These are phyloP conservation scores for Drosophila hydei DNA, from an alignment of 1,140 invertebrate genomes.

Conservation along the genomic window DNA sequence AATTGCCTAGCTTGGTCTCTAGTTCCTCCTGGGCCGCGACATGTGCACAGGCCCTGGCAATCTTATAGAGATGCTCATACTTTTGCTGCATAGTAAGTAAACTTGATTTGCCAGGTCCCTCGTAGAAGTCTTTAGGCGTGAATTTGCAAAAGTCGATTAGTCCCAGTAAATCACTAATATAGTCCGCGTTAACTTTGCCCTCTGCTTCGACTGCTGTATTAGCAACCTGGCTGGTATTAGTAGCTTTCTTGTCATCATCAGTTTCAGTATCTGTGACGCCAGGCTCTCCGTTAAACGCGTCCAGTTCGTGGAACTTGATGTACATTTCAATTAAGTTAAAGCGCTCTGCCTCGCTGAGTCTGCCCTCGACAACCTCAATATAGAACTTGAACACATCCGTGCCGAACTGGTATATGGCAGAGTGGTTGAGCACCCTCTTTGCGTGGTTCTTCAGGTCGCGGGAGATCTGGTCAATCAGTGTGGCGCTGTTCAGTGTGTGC, in stretches of 20 bases:
- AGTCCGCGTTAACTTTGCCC: background rate
- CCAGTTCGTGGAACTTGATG: background rate
- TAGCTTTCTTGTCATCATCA: background rate
- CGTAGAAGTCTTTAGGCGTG: slow-evolving; percentile 4
- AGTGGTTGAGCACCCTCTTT: background rate
- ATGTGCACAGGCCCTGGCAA: background rate
- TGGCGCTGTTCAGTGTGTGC: background rate
- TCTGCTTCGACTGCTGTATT: background rate
- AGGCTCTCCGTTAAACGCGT: background rate
- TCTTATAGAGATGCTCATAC: slow-evolving; percentile 7
- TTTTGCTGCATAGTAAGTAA: slow-evolving; percentile 2
- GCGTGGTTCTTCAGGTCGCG: background rate
- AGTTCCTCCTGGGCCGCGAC: background rate
- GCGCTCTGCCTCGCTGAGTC: background rate
- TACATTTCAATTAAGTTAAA: slow-evolving; percentile 11
- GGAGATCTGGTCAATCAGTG: background rate
- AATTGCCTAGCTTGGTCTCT: background rate
- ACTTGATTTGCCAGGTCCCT: slow-evolving; percentile 4
- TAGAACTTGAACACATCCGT: background rate
- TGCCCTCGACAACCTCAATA: background rate
- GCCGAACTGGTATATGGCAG: background rate
- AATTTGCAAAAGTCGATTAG: slow-evolving; percentile 10
- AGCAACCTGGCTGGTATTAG: too few species aligned
- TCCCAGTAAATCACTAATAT: background rate
- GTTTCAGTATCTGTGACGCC: background rate